A percentile compares a stretch with the other conserved stretches of the same genome.
These are phyloP conservation scores for Microdon myrmicae DNA, from an alignment of 2,888 invertebrate species.

Conservation along the genomic window DNA sequence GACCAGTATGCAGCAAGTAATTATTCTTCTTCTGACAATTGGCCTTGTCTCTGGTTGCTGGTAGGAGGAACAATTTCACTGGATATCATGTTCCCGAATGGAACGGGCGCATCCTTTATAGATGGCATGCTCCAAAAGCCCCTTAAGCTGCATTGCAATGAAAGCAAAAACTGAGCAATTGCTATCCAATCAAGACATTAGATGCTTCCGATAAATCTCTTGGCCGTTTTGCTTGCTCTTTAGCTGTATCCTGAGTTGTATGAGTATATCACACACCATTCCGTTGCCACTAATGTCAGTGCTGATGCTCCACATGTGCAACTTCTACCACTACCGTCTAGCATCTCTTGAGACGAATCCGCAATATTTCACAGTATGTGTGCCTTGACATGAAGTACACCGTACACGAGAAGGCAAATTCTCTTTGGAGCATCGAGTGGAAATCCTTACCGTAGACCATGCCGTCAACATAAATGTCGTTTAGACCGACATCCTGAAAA, in stretches of 20 bases:
- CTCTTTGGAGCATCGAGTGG: constrained; percentile 20
- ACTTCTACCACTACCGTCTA: no score
- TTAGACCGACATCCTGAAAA: constrained; percentile 29
- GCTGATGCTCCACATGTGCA: no score
- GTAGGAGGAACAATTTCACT: constrained; percentile 9
- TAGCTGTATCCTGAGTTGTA: constrained; percentile 22
- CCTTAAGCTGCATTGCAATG: constrained; percentile 6
- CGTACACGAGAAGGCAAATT: constrained; percentile 5
- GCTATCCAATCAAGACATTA: constrained; percentile 38
- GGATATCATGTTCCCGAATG: constrained; percentile 12
- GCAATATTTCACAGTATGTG: no score
- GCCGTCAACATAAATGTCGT: constrained; percentile 24
- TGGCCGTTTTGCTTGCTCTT: constrained; percentile 31
- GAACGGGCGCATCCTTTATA: constrained; percentile 37
- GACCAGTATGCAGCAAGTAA: constrained; percentile 27
- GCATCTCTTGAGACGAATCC: no score
- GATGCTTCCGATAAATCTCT: constrained; percentile 21
- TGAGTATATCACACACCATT: constrained; percentile 11
- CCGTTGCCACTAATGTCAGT: constrained; percentile 8
- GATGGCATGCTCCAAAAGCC: constrained; percentile 14
- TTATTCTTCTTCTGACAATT: constrained; percentile 32
- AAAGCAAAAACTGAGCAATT: constrained; percentile 17
- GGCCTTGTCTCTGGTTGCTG: no score
- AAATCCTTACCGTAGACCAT: constrained; percentile 14
- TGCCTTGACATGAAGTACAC: constrained; percentile 8